Percentiles rank a stretch among this genome's conserved stretches.
Conservation (phyloP, 37 sponge, comb jelly and placozoan genomes). For the Sycon ciliatum region DNA sequence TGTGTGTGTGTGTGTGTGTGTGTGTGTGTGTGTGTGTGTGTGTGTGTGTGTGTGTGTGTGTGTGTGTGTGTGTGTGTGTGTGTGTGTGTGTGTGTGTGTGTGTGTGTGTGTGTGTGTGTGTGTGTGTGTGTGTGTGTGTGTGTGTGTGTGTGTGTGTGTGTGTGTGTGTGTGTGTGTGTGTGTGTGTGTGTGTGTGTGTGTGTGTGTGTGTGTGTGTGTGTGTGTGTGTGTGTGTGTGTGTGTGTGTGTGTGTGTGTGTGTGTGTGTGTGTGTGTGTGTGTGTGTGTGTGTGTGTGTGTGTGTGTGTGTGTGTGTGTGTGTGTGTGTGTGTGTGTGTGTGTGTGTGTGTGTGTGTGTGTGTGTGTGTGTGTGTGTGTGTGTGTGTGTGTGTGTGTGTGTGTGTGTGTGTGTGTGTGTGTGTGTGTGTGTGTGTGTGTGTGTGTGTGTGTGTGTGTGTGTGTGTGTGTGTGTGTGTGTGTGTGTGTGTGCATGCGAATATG, state of each 20-base stretch:
- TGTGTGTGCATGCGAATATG: background rate
- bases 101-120: slow-evolving; percentile 12
- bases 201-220: slow-evolving; percentile 28
- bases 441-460: background rate
- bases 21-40: slow-evolving; percentile 39
- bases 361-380: too few species aligned
- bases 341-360: slow-evolving; percentile 39
- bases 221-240: slow-evolving; percentile 33
- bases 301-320: too few species aligned
- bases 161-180: slow-evolving; percentile 27
- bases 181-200: too few species aligned
- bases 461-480: background rate
- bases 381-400: too few species aligned
- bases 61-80: too few species aligned
- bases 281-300: slow-evolving; percentile 35
- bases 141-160: slow-evolving; percentile 26
- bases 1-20: slow-evolving; percentile 34
- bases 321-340: slow-evolving; percentile 34
- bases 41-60: too few species aligned
- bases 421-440: slow-evolving; percentile 36
- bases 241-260: too few species aligned
- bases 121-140: too few species aligned
- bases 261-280: slow-evolving; percentile 34
- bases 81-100: slow-evolving; percentile 38
- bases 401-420: slow-evolving; percentile 35